phyloP scores from a whole-genome alignment of 35 echinoderm and acorn worm species.

The Acanthaster planci region DNA sequence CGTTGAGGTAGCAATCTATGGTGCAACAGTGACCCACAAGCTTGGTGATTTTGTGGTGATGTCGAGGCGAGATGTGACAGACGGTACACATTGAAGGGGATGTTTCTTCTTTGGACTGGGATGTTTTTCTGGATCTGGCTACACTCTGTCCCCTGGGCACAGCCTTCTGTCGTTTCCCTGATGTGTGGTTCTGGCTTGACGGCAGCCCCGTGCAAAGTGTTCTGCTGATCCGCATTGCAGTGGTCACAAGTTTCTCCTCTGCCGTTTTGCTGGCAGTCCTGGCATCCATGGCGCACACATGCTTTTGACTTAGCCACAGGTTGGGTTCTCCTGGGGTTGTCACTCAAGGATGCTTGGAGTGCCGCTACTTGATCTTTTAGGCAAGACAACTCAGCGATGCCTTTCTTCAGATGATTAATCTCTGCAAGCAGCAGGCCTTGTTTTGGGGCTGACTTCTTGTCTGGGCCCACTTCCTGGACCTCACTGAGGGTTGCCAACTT shows the following conservation, averaged over 20 bases:
- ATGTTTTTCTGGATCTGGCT: background rate
- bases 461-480: background rate
- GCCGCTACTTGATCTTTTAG: background rate
- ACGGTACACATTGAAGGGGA: background rate
- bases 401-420: background rate
- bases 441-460: background rate
- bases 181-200: background rate
- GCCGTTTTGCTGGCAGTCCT: background rate
- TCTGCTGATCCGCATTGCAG: constrained; percentile 58
- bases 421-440: no score
- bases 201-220: constrained; percentile 51
- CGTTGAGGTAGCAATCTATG: constrained; percentile 37
- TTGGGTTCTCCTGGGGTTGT: background rate
- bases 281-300: constrained; percentile 48
- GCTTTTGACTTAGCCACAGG: background rate
- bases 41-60: constrained; percentile 4
- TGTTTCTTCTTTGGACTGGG: no score
- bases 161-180: constrained; percentile 46
- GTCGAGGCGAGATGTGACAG: constrained; percentile 33
- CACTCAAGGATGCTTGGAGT: background rate
- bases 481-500: no score
- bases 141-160: constrained; percentile 7
- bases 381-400: background rate
- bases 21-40: constrained; percentile 48
- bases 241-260: constrained; percentile 29